Base-by-base conservation (phyloP, 2,113 vertebrate genomes). In the Oriolus oriolus region DNA sequence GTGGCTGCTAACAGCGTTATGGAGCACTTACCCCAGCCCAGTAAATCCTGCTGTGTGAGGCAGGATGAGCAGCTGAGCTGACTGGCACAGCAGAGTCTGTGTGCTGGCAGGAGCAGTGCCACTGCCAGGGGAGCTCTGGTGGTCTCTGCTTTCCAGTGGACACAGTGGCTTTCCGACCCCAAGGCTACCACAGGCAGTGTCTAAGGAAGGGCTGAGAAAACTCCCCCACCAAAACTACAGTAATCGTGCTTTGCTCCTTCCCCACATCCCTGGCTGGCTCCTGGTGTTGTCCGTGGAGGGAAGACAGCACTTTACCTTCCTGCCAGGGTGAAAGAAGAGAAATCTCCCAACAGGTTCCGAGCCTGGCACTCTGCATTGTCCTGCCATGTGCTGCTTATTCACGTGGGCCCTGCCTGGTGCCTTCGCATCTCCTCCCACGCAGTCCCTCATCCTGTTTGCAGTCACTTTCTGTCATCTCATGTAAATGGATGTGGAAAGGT, bases 341-440 rank as follows among this genome's bases (percentile, higher is more conserved):
- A 17, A 69, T 64, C 54, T 91, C 49, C 18, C 24, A 33, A 26
- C 53, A 63, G n/a, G n/a, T 50, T 33, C 49, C 39, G 10, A 64
- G 59, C 44, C n/a, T 61, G 45, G 73, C 27, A 44, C 37, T 69
- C 47, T 61, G 84, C 53, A 24, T n/a, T 78, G 54, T 78, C 54
- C 74, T 69, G 54, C 74, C 74, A 69, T 45, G 74, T 78, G 84
- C 84, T 87, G 73, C 84, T 90, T 76, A 87, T 95, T 94, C 92
- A 93, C 47, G 61, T 3, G 14, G 44, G 85, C 68, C 37, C 68
- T 82, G 77, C 83, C 63, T 82, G 6, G 61, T 35, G 65, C 61
- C 70, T 76, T 83, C 91, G 33, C 35, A 17, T 69, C 59, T 76
- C 69, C 80, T 86, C 81, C 78, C 53, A 64, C 69, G 10, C 47